Evolutionary conservation across 2,888 invertebrate genomes (phyloP), one percentile per base, ranked within the genome.

Genomic region (Heterodera filipjevi): DNA sequence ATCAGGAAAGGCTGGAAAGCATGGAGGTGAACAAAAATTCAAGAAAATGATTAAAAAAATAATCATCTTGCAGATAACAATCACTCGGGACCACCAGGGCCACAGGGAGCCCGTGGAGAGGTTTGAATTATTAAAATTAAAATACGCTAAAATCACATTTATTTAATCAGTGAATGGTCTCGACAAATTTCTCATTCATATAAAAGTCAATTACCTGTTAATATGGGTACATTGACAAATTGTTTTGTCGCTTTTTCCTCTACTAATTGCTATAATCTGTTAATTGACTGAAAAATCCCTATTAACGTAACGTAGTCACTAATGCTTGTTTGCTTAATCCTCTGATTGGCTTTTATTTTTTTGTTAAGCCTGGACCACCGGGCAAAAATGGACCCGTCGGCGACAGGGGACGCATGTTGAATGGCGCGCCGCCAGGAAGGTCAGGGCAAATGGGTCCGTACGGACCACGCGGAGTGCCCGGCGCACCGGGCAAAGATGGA

Each of bases 31-130:
- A 19, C 14, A 59, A 59, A n/a, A 10, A n/a, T n/a, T 1, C 6
- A n/a, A 59, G 5, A 59, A 59, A 22, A 27, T 2, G 6, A 27
- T 22, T 27, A n/a, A 59, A 59, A 59, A 59, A 59, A n/a, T 27
- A n/a, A n/a, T n/a, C n/a, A n/a, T n/a, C n/a, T n/a, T 59, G 3
- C 59, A 59, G 59, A 87, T 33, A 82, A 85, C 78, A 87, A 86
- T 76, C 81, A 86, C 66, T 81, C 85, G 22, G 87, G 87, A 32
- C 87, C 87, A 2, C 87, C 86, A 66, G 87, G 86, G n/a, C 59
- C 59, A 27, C 59, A 59, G 59, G 59, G 59, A 27, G 27, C 59
- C 19, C n/a, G 59, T 0, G 59, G 59, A 59, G 59, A 59, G 59
- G 59, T 59, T n/a, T 5, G 59, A 3, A 3, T 59, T n/a, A 6